phyloP scores from a whole-genome alignment of 2,888 invertebrate species.

The Cosmopolites sordidus region DNA sequence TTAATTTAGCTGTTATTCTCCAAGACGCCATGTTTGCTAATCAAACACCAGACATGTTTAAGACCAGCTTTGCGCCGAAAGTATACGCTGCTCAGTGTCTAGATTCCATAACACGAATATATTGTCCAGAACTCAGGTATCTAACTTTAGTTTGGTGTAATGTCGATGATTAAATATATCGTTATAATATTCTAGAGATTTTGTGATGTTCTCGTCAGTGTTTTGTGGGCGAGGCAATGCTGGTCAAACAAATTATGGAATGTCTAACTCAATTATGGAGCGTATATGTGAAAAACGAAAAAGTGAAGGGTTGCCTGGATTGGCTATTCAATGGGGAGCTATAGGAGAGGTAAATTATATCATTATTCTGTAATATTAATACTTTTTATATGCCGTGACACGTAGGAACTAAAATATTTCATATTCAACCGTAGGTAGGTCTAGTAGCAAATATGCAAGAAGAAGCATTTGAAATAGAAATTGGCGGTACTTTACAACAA shows the following conservation, averaged over 20 bases:
- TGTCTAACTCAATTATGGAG: constrained; percentile 88
- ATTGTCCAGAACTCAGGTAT: constrained; percentile 36
- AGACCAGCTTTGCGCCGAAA: constrained; percentile 69
- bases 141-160: neutral
- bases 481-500: constrained; percentile 64
- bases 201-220: constrained; percentile 89
- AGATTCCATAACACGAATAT: constrained; percentile 52
- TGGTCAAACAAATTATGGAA: constrained; percentile 88
- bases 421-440: constrained; percentile 50
- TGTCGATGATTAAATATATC: too few species aligned
- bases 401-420: constrained; percentile 41
- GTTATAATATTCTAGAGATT: constrained; percentile 53
- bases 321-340: constrained; percentile 92
- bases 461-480: constrained; percentile 46
- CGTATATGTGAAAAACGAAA: constrained; percentile 74
- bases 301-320: constrained; percentile 66
- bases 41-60: constrained; percentile 66
- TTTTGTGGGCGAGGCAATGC: constrained; percentile 91
- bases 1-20: constrained; percentile 82
- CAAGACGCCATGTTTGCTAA: constrained; percentile 73
- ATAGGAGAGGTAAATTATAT: constrained; percentile 72
- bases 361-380: neutral
- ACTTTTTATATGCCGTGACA: too few species aligned
- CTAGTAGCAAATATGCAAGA: constrained; percentile 58
- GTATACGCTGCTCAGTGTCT: constrained; percentile 74